phyloP scores from a whole-genome alignment of 1,140 invertebrate genomes.

The Aradophagus sp. region DNA sequence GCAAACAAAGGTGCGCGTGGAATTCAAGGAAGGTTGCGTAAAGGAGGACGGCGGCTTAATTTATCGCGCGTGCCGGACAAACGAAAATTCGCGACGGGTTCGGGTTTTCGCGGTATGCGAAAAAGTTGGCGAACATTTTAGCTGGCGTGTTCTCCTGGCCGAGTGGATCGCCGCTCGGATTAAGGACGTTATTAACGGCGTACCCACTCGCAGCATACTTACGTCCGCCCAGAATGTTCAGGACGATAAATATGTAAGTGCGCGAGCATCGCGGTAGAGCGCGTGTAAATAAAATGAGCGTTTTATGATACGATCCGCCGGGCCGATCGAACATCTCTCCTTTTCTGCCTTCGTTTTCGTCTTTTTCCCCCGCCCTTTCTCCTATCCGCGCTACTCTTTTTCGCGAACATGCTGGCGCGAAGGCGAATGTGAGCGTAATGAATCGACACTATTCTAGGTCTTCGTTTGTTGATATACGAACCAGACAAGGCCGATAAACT shows the following conservation, averaged over 20 bases:
- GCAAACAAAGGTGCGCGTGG: too few relatives aligned
- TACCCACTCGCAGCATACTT: constrained; percentile 55
- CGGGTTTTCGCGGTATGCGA: constrained; percentile 51
- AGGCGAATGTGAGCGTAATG: constrained; percentile 49
- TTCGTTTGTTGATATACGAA: constrained; percentile 30
- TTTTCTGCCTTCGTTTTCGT: constrained; percentile 40
- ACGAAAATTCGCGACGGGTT: constrained; percentile 41
- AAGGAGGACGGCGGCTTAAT: constrained; percentile 20
- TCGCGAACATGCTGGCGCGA: constrained; percentile 38
- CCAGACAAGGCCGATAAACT: constrained; percentile 34
- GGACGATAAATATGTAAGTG: constrained; percentile 56
- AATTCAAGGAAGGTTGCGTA: too few relatives aligned
- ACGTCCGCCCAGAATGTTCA: constrained; percentile 56
- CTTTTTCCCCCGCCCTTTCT: constrained; percentile 5
- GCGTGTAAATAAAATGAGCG: constrained; percentile 57
- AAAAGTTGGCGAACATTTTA: constrained; percentile 48
- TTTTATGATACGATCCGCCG: constrained; percentile 57
- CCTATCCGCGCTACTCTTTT: constrained; percentile 1
- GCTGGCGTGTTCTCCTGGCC: constrained; percentile 24
- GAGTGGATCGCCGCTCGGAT: constrained; percentile 52
- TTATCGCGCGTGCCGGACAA: constrained; percentile 22
- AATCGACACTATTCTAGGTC: constrained; percentile 41
- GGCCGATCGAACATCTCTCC: constrained; percentile 51
- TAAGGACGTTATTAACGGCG: constrained; percentile 59
- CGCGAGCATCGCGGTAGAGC: constrained; percentile 56